Evolutionary conservation across 2,797 vertebrate species (phyloP), one percentile per base, ranked within the genome.

Genomic region (Meda fulgida): DNA sequence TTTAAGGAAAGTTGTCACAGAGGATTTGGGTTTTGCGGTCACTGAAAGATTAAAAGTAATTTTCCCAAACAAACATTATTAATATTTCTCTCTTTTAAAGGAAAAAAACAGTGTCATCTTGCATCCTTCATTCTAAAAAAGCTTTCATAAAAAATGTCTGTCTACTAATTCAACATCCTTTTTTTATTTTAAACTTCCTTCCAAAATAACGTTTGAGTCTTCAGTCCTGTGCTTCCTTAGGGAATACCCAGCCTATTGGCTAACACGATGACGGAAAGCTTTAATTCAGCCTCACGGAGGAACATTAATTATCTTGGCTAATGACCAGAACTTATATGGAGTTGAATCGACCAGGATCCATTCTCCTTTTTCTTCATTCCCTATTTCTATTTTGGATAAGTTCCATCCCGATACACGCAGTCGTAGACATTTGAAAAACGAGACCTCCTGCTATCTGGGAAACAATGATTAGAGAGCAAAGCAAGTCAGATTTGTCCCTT

Each of bases 271-370:
- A 71, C 4, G 16, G 19, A 72, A 60, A 71, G 81, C 43, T 31
- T 83, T 38, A 53, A 78, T 86, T 81, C 53, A 70, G 31, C n/a
- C 75, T 72, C 6, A n/a, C 7, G 1, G 66, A 63, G 31, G 48
- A 66, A 29, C n/a, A 51, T 14, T 53, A 77, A 73, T 79, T 83
- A 67, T 73, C 29, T 78, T 70, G 67, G 66, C 29, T 65, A 72
- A 72, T 78, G 55, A 81, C 19, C 66, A 86, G 80, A 46, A 58
- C 40, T 29, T 66, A 71, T 40, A 66, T 72, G 36, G 58, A 73
- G 23, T 31, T 46, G 13, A 73, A 36, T 75, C 26, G 60, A 78
- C 34, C 48, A 26, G 6, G 18, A 31, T 81, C 72, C 31, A 81
- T 87, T 76, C 26, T 77, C 43, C 53, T 16, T 65, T 65, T 65